A percentile compares a stretch with the other conserved stretches of the same genome.
Conservation (phyloP, 2,113 vertebrate genomes). For the Ardeotis arabs region DNA sequence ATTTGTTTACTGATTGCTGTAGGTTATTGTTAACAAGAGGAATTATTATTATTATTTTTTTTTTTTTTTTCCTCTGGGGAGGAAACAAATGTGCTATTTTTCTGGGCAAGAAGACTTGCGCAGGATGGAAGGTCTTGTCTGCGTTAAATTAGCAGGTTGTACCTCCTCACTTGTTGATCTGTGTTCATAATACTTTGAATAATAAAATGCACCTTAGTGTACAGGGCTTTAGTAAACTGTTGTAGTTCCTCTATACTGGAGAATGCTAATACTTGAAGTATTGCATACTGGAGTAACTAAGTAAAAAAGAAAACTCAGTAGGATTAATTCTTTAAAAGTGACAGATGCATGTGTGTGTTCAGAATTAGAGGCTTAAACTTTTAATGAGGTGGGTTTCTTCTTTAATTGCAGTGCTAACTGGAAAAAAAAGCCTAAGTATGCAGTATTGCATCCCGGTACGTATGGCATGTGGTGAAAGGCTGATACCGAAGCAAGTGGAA, state of each 20-base stretch:
- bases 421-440: not conserved
- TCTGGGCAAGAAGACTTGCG: not conserved
- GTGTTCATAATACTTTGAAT: not conserved
- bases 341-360: not conserved
- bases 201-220: not conserved
- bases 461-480: not conserved
- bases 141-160: not conserved
- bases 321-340: not conserved
- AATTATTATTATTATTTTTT: not conserved
- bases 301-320: not conserved
- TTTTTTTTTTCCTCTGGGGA: not conserved
- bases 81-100: not conserved
- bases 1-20: not conserved
- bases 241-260: not conserved
- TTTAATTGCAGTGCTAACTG: not conserved
- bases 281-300: not conserved
- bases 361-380: not conserved
- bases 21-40: not conserved
- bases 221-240: not conserved
- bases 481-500: accelerated
- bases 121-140: not conserved
- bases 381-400: not conserved
- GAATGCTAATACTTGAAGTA: not conserved
- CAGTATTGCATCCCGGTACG: not conserved
- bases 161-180: not conserved